Base-by-base conservation (phyloP, 2,113 vertebrate genomes). In the Manacus vitellinus region DNA sequence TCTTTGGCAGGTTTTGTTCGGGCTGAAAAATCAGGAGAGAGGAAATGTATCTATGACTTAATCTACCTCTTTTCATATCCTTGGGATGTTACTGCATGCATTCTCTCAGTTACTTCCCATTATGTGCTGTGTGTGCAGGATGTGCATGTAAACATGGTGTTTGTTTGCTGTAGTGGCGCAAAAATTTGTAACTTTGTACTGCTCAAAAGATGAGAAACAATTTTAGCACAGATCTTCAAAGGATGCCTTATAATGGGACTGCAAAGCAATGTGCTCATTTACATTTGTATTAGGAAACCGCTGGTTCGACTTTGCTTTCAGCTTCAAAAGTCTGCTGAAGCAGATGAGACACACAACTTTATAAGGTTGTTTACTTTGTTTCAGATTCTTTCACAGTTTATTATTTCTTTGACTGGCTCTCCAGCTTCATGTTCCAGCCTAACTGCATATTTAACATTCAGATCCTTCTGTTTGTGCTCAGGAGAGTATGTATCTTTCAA, bases 391-490 rank as follows among this genome's bases (percentile, higher is more conserved):
- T 77, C 85, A 73, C 47, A 67, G 82, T 89, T 96, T 95, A 84
- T 95, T 94, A 87, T 95, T 96, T 94, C 61, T 95, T 94, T 94
- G 52, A 84, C 49, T 91, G 58, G 18, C 30, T 94, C 39, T 94
- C 39, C 71, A 93, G 65, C 41, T 85, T 95, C 62, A 67, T 76
- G n/a, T 95, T 95, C 82, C 73, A 74, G 44, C 47, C 86, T 82
- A 87, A 83, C 73, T 89, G 58, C 89, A 58, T 91, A 90, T 74
- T 97, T 97, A 92, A 96, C 88, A 91, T 97, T 95, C 91, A 94
- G 89, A 87, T 91, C 87, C 63, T 71, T 58, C 44, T 73, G 35
- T 65, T 86, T 71, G 55, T 82, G 47, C 66, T 94, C 66, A 76
- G 83, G 28, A 59, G 71, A 79, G 21, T 58, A 52, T 6, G 1